Base-by-base conservation (phyloP, 2,888 invertebrate species). In the Sphecodes monilicornis region DNA sequence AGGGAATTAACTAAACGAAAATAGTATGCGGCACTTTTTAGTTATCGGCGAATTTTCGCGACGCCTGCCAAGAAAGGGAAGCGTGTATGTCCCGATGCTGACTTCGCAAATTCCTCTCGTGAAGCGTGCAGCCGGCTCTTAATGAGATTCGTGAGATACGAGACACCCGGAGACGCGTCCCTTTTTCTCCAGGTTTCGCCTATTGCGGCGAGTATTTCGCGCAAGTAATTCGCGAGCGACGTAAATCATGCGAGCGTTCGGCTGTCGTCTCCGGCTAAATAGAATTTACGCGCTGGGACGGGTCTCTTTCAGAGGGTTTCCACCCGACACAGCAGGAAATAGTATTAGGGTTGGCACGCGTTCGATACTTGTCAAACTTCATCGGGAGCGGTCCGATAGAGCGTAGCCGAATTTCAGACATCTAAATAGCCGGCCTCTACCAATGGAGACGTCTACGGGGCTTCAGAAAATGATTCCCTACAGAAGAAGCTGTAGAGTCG, bases 61-160 rank as follows among this genome's bases (percentile, higher is more conserved):
- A 2, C 60, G 29, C 16, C 16, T 29, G 16, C 29, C 60, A 29
- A 29, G 29, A 29, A 60, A 60, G 29, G 5, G 29, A 60, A 26
- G 6, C 60, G 29, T 29, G 29, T 18, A 16, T 16, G 29, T 1
- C 60, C 68, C 36, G 50, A 54, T 41, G 64, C 72, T 46, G 74
- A 80, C 73, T 79, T 50, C 29, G 32, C 72, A 46, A 64, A 68
- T 71, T 26, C 64, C 60, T 18, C 43, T 16, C 22, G 70, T 32
- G 77, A 72, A 70, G 75, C 46, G 75, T 73, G 80, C 26, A 76
- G 75, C 78, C 60, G 64, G 26, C 75, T 54, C 74, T 80, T 92
- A 92, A 92, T 90, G 88, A 90, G 88, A 89, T 91, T 85, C 54
- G 89, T 90, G 89, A 92, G 90, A 90, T 91, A 92, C 89, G 92